Evolutionary conservation across 2,797 vertebrate genomes (phyloP).

Genomic region (Anguilla anguilla): DNA sequence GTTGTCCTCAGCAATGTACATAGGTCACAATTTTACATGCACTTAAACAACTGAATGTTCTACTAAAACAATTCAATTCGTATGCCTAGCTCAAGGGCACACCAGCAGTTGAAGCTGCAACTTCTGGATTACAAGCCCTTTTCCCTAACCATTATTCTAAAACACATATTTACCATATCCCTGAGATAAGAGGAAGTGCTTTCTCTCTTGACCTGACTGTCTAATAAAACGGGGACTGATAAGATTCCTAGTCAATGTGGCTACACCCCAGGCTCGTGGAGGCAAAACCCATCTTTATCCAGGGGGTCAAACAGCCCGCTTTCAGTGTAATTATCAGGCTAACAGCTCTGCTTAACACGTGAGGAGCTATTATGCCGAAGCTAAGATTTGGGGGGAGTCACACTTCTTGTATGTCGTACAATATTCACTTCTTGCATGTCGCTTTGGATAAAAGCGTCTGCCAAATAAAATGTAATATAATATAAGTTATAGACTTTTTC

Average conservation of each 20-base stretch:
- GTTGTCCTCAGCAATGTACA: background rate
- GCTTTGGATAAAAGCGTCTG: too few relatives aligned
- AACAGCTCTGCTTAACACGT: slow-evolving; percentile 16
- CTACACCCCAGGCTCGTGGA: background rate
- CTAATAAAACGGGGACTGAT: slow-evolving; percentile 8
- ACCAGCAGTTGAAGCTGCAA: background rate
- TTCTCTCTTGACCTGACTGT: background rate
- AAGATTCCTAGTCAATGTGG: background rate
- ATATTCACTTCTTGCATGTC: too few relatives aligned
- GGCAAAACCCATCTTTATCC: background rate
- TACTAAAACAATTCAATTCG: background rate
- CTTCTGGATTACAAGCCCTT: background rate
- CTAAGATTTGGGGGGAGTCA: background rate
- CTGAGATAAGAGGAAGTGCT: background rate
- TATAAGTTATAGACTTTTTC: background rate
- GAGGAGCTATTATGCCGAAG: slow-evolving; percentile 15
- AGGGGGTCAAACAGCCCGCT: background rate
- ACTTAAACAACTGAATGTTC: background rate
- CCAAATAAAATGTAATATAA: background rate
- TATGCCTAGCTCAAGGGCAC: background rate
- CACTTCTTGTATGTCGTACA: too few relatives aligned
- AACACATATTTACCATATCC: background rate
- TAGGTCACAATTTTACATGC: background rate
- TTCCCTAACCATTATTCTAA: background rate
- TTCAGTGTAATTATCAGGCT: background rate